Conservation (phyloP, 2,113 vertebrate genomes). For the Apteryx owenii region DNA sequence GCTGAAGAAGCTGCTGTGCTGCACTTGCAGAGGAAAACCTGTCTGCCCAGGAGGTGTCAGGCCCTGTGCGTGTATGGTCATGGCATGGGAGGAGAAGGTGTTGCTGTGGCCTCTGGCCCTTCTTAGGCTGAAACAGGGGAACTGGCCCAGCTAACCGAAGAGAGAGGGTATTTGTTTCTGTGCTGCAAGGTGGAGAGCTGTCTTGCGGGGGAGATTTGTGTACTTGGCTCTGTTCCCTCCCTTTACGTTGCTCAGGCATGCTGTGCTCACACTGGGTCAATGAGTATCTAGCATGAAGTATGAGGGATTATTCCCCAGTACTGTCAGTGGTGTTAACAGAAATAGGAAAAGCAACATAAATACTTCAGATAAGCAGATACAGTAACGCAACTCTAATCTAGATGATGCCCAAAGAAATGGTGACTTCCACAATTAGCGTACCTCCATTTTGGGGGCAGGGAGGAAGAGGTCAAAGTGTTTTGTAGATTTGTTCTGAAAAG, state of each 20-base stretch:
- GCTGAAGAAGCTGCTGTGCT: background rate
- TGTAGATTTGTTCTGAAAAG: background rate
- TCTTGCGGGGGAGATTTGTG: background rate
- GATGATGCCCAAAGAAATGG: background rate
- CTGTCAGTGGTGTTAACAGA: background rate
- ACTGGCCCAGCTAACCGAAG: background rate
- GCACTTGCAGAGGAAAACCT: background rate
- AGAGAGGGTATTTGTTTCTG: fast-evolving
- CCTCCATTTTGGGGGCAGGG: background rate
- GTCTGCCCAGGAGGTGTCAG: background rate
- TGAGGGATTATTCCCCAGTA: background rate
- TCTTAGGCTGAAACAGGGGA: background rate
- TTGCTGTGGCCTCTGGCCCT: fast-evolving
- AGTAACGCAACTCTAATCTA: background rate
- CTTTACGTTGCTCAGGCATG: background rate
- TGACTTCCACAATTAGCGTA: background rate
- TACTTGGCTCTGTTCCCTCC: background rate
- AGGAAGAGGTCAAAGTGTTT: background rate
- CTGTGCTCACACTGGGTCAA: background rate
- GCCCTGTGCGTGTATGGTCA: background rate
- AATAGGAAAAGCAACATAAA: background rate
- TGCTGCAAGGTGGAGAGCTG: background rate
- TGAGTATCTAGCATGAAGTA: background rate
- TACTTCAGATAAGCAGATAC: background rate
- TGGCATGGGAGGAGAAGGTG: background rate